phyloP scores from a whole-genome alignment of 2,888 invertebrate species.

The Folsomia manolachei region DNA sequence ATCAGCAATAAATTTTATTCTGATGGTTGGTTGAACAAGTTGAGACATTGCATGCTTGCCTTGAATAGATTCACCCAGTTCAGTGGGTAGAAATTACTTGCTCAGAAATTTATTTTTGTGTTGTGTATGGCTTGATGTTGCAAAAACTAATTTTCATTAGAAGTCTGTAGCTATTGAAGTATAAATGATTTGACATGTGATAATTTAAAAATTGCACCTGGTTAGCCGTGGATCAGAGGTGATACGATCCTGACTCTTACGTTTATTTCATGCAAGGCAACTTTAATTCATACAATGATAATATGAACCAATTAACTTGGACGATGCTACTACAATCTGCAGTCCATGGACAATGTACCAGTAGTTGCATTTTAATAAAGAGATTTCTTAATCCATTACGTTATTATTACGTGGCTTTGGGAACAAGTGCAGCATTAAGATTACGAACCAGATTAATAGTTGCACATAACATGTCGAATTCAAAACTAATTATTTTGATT shows the following conservation, averaged over 20 bases:
- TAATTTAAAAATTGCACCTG: background rate
- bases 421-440: background rate
- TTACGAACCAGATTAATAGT: background rate
- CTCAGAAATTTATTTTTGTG: background rate
- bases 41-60: background rate
- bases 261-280: background rate
- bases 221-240: background rate
- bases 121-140: no score
- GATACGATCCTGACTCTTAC: background rate
- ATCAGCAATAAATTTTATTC: background rate
- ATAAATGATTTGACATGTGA: slow-evolving; percentile 5
- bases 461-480: background rate
- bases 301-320: background rate
- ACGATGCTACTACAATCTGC: no score
- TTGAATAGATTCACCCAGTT: no score
- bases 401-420: background rate
- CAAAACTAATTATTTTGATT: background rate
- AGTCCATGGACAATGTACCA: no score
- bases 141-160: no score
- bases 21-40: background rate
- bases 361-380: background rate
- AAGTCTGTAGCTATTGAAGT: background rate
- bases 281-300: background rate
- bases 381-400: background rate
- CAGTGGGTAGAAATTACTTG: background rate